Evolutionary conservation across 2,797 vertebrate species (phyloP), one percentile per base, ranked within the genome.

Genomic region (Enoplosus armatus): DNA sequence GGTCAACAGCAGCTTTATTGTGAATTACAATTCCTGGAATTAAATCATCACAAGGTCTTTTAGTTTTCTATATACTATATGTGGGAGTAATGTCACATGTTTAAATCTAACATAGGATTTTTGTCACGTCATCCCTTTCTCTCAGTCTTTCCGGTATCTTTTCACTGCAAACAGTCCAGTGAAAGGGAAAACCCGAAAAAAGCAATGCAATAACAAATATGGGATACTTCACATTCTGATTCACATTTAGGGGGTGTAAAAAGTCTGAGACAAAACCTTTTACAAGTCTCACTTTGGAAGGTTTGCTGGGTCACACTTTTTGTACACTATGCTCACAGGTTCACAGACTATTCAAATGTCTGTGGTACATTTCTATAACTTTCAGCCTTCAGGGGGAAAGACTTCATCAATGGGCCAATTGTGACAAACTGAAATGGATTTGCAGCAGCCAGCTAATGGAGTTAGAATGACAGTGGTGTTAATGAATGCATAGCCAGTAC

Each of bases 1-100:
- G 8, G 8, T 33, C 26, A 65, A 72, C 18, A 74, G 29, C 63
- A 63, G 62, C 27, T 66, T 74, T 53, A 78, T 11, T 80, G 53
- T 69, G 31, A 48, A 62, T 55, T 62, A 39, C 5, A 63, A 22
- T 65, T 56, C 15, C 43, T 54, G 41, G 3, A 48, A 77, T 65
- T 24, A 51, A 62, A 68, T 37, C 9, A 75, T 63, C 62, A 72
- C 14, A 4, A 33, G 54, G 26, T 41, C 50, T 56, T 59, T 51
- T 11, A 33, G 18, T 24, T 65, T 65, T 50, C 39, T 55, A 20
- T 62, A 41, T 31, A 45, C 3, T 47, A 47, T 45, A 58, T 15
- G 27, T 50, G 10, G 24, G n/a, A 45, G 24, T 20, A 10, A 51
- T 43, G 35, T 67, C 29, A 31, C 11, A 1, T 27, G 35, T 33